Conservation (phyloP, 2,888 invertebrate genomes). For the Steinernema scapterisci region DNA sequence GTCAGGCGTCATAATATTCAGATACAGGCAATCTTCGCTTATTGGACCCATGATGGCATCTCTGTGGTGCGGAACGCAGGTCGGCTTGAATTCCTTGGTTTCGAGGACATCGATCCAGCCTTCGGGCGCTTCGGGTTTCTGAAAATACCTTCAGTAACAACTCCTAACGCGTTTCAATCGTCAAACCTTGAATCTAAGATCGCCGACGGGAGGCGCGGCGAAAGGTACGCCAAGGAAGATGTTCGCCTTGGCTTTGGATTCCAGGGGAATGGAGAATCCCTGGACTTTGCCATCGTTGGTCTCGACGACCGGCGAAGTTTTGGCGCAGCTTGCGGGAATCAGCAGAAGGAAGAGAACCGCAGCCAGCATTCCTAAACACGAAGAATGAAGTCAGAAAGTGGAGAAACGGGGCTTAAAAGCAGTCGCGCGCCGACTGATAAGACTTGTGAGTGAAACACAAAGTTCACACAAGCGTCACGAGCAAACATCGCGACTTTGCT, state of each 20-base stretch:
- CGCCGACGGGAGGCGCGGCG: constrained; percentile 34
- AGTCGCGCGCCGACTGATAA: too few relatives aligned
- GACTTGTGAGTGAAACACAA: too few relatives aligned
- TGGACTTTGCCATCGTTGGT: constrained; percentile 11
- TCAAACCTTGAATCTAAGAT: constrained; percentile 33
- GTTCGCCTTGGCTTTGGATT: constrained; percentile 25
- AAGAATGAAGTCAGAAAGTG: too few relatives aligned
- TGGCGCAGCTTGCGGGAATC: background rate
- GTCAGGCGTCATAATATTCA: constrained; percentile 43
- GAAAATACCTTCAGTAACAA: constrained; percentile 28
- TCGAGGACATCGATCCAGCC: constrained; percentile 34
- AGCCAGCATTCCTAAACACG: background rate
- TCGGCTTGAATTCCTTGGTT: background rate
- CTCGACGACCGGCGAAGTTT: background rate
- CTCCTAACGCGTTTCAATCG: too few relatives aligned
- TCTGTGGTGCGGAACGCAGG: constrained; percentile 25
- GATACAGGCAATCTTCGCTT: constrained; percentile 45
- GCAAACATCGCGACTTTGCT: too few relatives aligned
- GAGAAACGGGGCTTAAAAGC: too few relatives aligned
- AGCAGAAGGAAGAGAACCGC: background rate
- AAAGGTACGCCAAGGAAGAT: constrained; percentile 36
- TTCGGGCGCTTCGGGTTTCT: constrained; percentile 34
- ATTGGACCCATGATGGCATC: constrained; percentile 14
- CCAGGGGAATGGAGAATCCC: background rate
- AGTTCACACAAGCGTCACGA: too few relatives aligned